These are phyloP conservation scores for Sturnus vulgaris DNA, from an alignment of 2,113 vertebrate genomes.

Conservation along the genomic window DNA sequence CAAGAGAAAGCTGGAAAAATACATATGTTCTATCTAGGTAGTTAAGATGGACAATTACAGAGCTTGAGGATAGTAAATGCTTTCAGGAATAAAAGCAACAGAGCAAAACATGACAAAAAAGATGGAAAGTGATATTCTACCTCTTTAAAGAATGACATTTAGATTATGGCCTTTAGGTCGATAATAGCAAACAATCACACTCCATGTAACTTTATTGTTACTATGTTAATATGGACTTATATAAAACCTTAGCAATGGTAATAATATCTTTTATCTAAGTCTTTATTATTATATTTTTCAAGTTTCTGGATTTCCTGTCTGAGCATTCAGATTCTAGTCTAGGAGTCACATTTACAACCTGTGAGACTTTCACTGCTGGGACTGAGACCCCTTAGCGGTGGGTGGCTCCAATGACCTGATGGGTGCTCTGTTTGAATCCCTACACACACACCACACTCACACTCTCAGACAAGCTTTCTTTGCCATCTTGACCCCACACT, in stretches of 20 bases:
- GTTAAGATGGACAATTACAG: not conserved
- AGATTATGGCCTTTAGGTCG: not conserved
- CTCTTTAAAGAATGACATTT: not conserved
- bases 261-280: not conserved
- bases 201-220: not conserved
- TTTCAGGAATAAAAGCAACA: not conserved
- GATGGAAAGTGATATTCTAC: not conserved
- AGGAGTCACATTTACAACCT: not conserved
- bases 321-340: not conserved
- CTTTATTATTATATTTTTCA: not conserved
- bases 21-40: not conserved
- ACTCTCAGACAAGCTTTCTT: not conserved
- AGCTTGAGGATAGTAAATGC: not conserved
- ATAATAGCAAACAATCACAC: not conserved
- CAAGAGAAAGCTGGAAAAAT: not conserved
- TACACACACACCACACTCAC: not conserved
- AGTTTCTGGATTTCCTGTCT: not conserved
- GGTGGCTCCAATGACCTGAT: not conserved
- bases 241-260: not conserved
- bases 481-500: rapidly evolving
- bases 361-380: not conserved
- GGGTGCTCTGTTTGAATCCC: too few species aligned
- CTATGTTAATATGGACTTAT: not conserved
- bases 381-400: not conserved
- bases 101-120: not conserved